These are phyloP conservation scores for Scelioninae gen. 2 DNA, from an alignment of 2,888 invertebrate species.

Conservation along the genomic window DNA sequence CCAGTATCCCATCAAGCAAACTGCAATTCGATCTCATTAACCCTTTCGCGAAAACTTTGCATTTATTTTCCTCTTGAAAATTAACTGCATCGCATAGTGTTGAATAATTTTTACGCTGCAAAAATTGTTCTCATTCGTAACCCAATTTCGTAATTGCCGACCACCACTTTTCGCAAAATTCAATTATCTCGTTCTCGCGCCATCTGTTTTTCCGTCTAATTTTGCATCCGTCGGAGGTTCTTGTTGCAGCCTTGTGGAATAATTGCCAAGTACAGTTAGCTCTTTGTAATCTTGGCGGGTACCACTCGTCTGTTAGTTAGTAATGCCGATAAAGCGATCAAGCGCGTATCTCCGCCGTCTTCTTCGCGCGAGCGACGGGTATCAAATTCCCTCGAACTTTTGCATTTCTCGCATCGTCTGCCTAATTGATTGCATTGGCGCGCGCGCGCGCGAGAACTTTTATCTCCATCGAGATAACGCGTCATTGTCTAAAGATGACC, in stretches of 20 bases:
- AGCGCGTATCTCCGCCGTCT: conserved; percentile 28
- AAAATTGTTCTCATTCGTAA: not conserved
- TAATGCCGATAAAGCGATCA: conserved; percentile 49
- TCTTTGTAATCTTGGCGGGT: conserved; percentile 48
- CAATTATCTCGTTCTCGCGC: conserved; percentile 45
- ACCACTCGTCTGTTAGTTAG: conserved; percentile 36
- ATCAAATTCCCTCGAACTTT: conserved; percentile 42
- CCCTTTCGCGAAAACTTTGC: too few species aligned
- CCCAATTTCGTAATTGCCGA: conserved; percentile 15
- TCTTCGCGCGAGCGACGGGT: conserved; percentile 16
- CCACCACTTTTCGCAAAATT: conserved; percentile 31
- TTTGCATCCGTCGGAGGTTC: conserved; percentile 41
- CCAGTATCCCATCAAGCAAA: too few species aligned
- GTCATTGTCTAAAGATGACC: conserved; percentile 44
- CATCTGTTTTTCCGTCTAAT: conserved; percentile 40
- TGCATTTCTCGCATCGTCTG: conserved; percentile 41
- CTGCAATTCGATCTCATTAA: too few species aligned
- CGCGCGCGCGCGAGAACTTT: conserved; percentile 37
- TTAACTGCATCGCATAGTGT: too few species aligned
- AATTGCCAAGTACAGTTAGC: conserved; percentile 52
- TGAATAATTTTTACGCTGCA: too few species aligned
- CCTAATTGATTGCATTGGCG: conserved; percentile 38
- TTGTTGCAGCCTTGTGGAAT: conserved; percentile 45
- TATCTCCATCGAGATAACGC: conserved; percentile 41
- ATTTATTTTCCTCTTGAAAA: too few species aligned